Evolutionary conservation across 2,113 vertebrate genomes (phyloP), one percentile per base, ranked within the genome.

Genomic region (Lonchura striata): DNA sequence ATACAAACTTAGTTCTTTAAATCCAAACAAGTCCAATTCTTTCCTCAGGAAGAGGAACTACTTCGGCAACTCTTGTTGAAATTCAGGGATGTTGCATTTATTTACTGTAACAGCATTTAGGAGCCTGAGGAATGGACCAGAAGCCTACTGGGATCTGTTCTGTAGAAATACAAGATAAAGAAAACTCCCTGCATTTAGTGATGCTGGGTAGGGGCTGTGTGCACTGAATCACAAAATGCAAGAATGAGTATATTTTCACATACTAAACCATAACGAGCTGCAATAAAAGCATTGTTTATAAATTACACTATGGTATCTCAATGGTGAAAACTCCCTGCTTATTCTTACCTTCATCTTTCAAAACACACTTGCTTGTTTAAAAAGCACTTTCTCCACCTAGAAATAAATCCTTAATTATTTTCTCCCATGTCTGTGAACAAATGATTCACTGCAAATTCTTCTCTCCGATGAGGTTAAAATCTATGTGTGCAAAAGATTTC

Each of bases 381-480:
- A 49, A 84, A 94, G 68, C 35, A 49, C 37, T 90, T 88, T 66
- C 47, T 25, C 5, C 25, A 14, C 30, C 21, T 31, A 75, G 30
- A 37, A 52, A 89, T 72, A 86, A 72, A 3, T 7, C 5, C 77
- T 70, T 63, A 35, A 56, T 90, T 86, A 69, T 93, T 85, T 84
- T 95, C 86, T 78, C 71, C 66, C 30, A 25, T 88, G 75, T 89
- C 53, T 30, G 49, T 87, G 88, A 94, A 95, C 82, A 95, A 96
- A 96, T 20, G 68, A 86, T 77, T 88, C n/a, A 28, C 41, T 90
- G 76, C 35, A 84, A 72, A 50, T 75, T 82, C 52, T 72, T 71
- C 33, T 70, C 20, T 80, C 52, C 49, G 30, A 49, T 52, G 81
- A 95, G 82, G 90, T 71, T 65, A 91, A 89, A 93, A 96, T 76